Evolutionary conservation across 2,888 invertebrate genomes (phyloP).

Genomic region (Acleris laterana): DNA sequence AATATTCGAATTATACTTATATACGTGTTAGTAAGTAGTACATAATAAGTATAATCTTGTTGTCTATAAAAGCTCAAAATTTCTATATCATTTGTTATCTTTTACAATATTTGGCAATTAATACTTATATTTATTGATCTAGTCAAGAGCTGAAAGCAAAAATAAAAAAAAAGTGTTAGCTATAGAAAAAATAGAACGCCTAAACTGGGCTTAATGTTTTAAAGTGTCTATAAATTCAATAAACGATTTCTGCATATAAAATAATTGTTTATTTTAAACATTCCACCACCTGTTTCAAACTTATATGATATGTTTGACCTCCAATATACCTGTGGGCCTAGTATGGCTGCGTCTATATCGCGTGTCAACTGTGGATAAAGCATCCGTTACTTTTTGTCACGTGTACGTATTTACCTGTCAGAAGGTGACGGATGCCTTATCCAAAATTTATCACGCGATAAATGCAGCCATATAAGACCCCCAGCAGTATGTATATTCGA

Average conservation of each 20-base stretch:
- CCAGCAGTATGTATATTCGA: no score
- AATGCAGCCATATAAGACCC: no score
- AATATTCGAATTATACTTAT: background rate
- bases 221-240: slow-evolving; percentile 26
- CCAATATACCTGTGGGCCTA: no score
- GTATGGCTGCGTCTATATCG: no score
- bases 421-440: no score
- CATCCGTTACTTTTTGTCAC: no score
- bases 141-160: no score
- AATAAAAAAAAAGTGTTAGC: background rate
- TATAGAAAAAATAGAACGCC: background rate
- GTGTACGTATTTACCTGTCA: no score
- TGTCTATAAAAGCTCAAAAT: background rate
- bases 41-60: background rate
- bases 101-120: background rate
- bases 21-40: background rate
- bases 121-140: no score
- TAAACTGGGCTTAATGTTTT: slow-evolving; percentile 17
- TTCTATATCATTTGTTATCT: background rate
- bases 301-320: background rate
- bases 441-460: no score
- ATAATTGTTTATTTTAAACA: slow-evolving; percentile 4
- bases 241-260: slow-evolving; percentile 8
- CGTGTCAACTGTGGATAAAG: no score
- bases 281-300: background rate